Evolutionary conservation across 2,797 vertebrate genomes (phyloP).

Genomic region (Botia almorhae): DNA sequence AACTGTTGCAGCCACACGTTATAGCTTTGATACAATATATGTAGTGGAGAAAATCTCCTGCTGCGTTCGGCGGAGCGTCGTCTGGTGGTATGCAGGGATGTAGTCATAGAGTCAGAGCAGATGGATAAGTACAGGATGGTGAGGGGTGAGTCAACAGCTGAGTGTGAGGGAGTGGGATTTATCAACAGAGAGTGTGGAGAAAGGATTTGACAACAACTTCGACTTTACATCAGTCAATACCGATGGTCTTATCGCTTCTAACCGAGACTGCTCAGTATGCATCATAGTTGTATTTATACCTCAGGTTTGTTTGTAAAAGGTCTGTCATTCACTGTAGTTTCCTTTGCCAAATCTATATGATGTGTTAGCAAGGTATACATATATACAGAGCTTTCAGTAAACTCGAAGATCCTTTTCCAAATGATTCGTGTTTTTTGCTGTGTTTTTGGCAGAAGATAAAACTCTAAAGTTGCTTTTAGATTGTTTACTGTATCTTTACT

Average conservation of each 20-base stretch:
- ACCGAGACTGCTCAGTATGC: slow-evolving; percentile 15
- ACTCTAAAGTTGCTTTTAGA: not conserved
- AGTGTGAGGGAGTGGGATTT: slow-evolving; percentile 16
- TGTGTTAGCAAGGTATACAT: not conserved
- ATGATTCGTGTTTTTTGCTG: not conserved
- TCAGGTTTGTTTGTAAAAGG: slow-evolving; percentile 14
- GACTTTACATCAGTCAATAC: slow-evolving; percentile 40
- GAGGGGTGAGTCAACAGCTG: slow-evolving; percentile 34
- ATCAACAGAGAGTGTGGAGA: slow-evolving; percentile 42
- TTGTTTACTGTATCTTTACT: not conserved
- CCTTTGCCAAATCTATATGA: not conserved
- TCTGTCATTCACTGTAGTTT: slow-evolving; percentile 4
- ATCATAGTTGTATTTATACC: slow-evolving; percentile 5
- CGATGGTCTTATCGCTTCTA: slow-evolving; percentile 44
- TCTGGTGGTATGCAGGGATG: slow-evolving; percentile 22
- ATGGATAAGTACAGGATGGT: slow-evolving; percentile 18
- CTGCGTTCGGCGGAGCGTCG: slow-evolving; percentile 5
- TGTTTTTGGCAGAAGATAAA: not conserved
- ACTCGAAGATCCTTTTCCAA: not conserved
- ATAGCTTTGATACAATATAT: slow-evolving; percentile 7
- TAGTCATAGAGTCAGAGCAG: slow-evolving; percentile 22
- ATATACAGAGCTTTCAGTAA: not conserved
- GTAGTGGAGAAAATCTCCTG: slow-evolving; percentile 4
- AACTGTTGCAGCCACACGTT: slow-evolving; percentile 9
- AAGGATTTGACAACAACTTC: slow-evolving; percentile 48